Evolutionary conservation across 2,113 vertebrate genomes (phyloP), one percentile per base, ranked within the genome.

Genomic region (Pogona vitticeps): DNA sequence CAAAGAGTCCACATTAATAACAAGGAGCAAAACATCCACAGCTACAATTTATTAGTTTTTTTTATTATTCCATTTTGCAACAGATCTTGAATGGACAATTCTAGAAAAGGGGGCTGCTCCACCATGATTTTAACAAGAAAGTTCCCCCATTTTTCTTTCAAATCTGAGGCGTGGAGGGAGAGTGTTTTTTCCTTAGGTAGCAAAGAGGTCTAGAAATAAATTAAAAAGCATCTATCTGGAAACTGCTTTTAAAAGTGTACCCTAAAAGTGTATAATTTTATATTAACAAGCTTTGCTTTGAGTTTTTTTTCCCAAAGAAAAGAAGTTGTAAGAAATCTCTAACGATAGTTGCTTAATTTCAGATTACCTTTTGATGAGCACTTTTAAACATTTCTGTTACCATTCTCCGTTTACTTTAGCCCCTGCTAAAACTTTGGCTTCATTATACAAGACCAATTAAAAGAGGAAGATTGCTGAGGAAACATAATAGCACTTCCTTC

Each of bases 401-500:
- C 46, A 94, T 92, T 93, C 80, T 88, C 94, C 28, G 1, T 89
- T 94, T 93, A 93, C 91, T 95, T 91, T 94, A 94, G 91, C 92
- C 86, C 95, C 42, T 90, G 89, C 72, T 82, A 85, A 92, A 92
- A 90, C 86, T 94, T 92, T 95, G 95, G 95, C 94, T 96, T 86
- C 85, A 93, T 88, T 91, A 93, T 91, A 90, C 87, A 91, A 94
- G 88, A 88, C 95, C 95, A 96, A 96, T 97, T 97, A 97, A 95
- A 96, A 92, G 40, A 89, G 89, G 92, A 94, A 95, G 93, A 94
- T 87, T 94, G 90, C 86, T 91, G 94, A 92, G 93, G 95, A 96
- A 95, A 92, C 88, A 91, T 96, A 93, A 95, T 94, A 94, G 94
- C 95, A 95, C 92, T 96, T 95, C 89, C 91, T 95, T 95, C 95